Percentiles rank a stretch among this genome's conserved stretches.
phyloP scores from a whole-genome alignment of 35 echinoderm and acorn worm genomes.

The Ophioderma brevispina region DNA sequence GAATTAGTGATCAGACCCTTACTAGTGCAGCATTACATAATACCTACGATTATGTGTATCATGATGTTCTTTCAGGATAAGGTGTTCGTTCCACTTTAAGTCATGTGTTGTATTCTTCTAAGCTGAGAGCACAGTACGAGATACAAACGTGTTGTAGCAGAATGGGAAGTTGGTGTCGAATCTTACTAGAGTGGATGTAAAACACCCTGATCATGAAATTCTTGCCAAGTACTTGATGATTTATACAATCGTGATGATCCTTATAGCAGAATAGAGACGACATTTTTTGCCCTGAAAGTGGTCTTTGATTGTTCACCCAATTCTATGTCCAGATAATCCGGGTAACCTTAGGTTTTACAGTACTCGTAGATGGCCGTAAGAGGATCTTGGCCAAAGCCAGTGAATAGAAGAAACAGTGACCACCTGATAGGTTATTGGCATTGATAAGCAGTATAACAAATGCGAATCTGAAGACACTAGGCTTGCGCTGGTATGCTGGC shows the following conservation, averaged over 20 bases:
- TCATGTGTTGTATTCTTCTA: neutral
- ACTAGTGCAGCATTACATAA: too few relatives aligned
- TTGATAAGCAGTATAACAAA: neutral
- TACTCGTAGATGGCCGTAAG: constrained; percentile 3
- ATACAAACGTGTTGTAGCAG: neutral
- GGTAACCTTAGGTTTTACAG: neutral
- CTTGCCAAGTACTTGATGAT: neutral
- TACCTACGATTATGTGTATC: too few relatives aligned
- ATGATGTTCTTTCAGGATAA: neutral
- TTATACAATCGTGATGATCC: neutral
- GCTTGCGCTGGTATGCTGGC: neutral
- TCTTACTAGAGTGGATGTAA: neutral
- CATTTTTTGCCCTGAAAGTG: neutral
- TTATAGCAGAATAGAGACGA: neutral
- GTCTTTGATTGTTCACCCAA: neutral
- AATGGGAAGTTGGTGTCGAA: neutral
- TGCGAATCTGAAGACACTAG: neutral
- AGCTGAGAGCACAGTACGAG: neutral
- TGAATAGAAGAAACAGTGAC: constrained; percentile 5
- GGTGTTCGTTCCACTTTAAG: neutral
- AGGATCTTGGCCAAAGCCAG: too few relatives aligned
- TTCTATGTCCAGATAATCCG: neutral
- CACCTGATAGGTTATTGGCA: neutral
- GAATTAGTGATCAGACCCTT: too few relatives aligned
- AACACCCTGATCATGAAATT: neutral